Base-by-base conservation (phyloP, 2,888 invertebrate species). In the Cylloceria caligata region DNA sequence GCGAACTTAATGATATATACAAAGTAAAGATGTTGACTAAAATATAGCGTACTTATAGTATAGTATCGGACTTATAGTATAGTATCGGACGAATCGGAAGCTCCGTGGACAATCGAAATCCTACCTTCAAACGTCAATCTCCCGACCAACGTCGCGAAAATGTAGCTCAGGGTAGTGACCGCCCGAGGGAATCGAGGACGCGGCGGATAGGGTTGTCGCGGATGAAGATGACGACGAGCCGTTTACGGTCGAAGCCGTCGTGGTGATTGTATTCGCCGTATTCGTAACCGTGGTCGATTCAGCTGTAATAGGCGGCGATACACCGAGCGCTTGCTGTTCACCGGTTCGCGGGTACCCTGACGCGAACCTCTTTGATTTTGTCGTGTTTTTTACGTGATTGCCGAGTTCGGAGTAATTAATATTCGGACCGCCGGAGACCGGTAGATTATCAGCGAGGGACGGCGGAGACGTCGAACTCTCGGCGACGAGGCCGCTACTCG, bases 121-220 rank as follows among this genome's bases (percentile, higher is more conserved):
- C 93, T 91, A 92, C 93, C 94, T 91, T 94, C 94, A 95, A 91
- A 95, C 95, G 92, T 95, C 95, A 90, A 95, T 95, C 90, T 95
- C 95, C 91, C 95, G 95, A 86, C 95, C 95, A 86, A 95, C 94
- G 91, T 95, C 95, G 91, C 95, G 95, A 93, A 95, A 95, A 92
- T 94, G 95, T 88, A 95, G 93, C 88, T 95, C 95, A 76, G 95
- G 94, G 91, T 95, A 95, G 91, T 95, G 95, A 89, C 95, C 94
- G 92, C 89, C 86, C 85, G 90, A 86, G 75, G 90, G 90, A 83
- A 88, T 88, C 76, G 89, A 88, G 75, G 89, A 83, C 57, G 87
- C 86, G 57, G 74, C 81, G 74, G 69, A 80, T 62, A 80, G 52
- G 75, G 80, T 83, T 11, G 83, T 80, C 21, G 72, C 72, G 72